phyloP scores from a whole-genome alignment of 2,113 vertebrate species.

The Corythoichthys haematopterus region DNA sequence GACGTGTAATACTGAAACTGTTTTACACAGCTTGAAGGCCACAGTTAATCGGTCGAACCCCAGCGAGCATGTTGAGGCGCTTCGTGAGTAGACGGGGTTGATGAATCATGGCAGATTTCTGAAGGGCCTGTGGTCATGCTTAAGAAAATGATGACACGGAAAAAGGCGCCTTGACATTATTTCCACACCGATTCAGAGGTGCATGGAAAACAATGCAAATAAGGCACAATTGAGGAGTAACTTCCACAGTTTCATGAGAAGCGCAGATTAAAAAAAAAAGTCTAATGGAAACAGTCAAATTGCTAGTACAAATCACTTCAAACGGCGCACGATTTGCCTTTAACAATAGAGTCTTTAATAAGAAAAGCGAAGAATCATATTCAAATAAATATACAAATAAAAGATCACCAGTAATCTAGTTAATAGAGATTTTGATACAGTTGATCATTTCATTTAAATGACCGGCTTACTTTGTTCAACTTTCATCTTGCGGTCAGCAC shows the following conservation, averaged over 20 bases:
- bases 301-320: too few relatives aligned
- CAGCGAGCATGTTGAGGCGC: conserved; percentile 19
- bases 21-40: conserved; percentile 28
- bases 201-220: background rate
- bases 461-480: too few relatives aligned
- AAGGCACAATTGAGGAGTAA: background rate
- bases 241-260: background rate
- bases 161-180: background rate
- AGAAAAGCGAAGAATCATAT: too few relatives aligned
- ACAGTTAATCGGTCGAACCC: conserved; percentile 54
- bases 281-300: background rate
- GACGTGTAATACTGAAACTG: conserved; percentile 45
- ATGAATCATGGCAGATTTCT: conserved; percentile 19
- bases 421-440: too few relatives aligned
- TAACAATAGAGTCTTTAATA: too few relatives aligned
- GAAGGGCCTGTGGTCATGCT: background rate
- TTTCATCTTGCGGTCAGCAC: too few relatives aligned
- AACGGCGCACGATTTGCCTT: background rate
- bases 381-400: too few relatives aligned
- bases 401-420: too few relatives aligned
- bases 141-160: background rate
- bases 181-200: background rate
- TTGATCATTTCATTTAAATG: too few relatives aligned
- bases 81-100: background rate
- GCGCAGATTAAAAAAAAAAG: background rate